phyloP scores from a whole-genome alignment of 1,140 invertebrate species.

The Gryllus bimaculatus region DNA sequence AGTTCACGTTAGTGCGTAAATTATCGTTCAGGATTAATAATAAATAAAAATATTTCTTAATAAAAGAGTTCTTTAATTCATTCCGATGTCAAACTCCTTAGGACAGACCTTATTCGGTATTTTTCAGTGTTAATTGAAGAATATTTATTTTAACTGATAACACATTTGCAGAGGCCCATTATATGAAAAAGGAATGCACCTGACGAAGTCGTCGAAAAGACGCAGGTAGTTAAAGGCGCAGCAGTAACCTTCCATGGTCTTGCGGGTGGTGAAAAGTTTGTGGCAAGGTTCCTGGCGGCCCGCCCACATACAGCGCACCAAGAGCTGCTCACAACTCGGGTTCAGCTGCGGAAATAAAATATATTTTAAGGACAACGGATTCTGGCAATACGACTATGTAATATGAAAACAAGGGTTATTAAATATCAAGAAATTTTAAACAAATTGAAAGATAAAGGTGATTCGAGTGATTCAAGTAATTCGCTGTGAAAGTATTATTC shows the following conservation, averaged over 20 bases:
- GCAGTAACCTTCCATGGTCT: conserved; percentile 46
- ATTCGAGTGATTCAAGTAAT: no score
- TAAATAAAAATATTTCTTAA: no score
- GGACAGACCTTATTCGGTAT: no score
- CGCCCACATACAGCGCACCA: conserved; percentile 39
- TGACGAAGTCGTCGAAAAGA: conserved; percentile 15
- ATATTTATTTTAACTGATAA: no score
- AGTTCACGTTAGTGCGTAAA: no score
- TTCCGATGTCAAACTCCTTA: no score
- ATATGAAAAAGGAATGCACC: background rate
- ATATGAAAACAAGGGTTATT: background rate
- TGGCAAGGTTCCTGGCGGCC: conserved; percentile 34
- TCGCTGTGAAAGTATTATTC: no score
- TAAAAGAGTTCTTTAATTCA: no score
- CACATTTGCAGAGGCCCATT: no score
- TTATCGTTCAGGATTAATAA: no score
- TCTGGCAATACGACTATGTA: background rate
- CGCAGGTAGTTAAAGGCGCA: conserved; percentile 46
- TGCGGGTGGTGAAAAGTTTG: conserved; percentile 36
- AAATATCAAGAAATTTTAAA: background rate
- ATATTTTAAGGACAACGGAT: background rate
- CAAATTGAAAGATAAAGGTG: no score
- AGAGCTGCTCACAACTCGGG: conserved; percentile 39
- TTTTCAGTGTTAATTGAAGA: no score
- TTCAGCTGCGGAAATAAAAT: conserved; percentile 34